Evolutionary conservation across 2,797 vertebrate species (phyloP).

Genomic region (Coracias cyanogaster): DNA sequence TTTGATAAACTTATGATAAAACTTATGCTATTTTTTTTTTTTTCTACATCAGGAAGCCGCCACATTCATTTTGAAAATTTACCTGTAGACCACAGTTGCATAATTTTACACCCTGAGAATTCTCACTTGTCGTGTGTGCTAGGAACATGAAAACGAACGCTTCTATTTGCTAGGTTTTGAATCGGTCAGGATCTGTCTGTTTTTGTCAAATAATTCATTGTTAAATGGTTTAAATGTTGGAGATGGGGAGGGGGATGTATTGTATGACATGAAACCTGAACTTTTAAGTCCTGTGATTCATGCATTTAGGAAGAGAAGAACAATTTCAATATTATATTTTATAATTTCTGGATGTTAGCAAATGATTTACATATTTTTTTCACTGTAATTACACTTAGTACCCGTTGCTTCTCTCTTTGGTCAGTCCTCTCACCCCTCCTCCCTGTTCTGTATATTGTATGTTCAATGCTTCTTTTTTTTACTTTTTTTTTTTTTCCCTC

Average conservation of each 20-base stretch:
- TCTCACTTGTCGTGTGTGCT: background rate
- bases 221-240: background rate
- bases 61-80: background rate
- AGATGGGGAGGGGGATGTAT: background rate
- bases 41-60: background rate
- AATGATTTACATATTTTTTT: background rate
- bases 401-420: constrained; percentile 29
- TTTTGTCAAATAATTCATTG: background rate
- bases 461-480: constrained; percentile 73
- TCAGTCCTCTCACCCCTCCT: background rate
- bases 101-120: background rate
- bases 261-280: background rate
- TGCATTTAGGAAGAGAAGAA: background rate
- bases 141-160: background rate
- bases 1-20: too few relatives aligned
- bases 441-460: constrained; percentile 27
- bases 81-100: background rate
- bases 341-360: background rate
- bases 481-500: constrained; percentile 11
- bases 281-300: background rate
- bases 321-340: background rate
- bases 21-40: too few relatives aligned
- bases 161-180: background rate
- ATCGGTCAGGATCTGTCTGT: background rate
- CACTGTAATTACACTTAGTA: background rate